A percentile compares a stretch with the other conserved stretches of the same genome.
Conservation (phyloP, 2,113 vertebrate species). For the Ochotona curzoniae region DNA sequence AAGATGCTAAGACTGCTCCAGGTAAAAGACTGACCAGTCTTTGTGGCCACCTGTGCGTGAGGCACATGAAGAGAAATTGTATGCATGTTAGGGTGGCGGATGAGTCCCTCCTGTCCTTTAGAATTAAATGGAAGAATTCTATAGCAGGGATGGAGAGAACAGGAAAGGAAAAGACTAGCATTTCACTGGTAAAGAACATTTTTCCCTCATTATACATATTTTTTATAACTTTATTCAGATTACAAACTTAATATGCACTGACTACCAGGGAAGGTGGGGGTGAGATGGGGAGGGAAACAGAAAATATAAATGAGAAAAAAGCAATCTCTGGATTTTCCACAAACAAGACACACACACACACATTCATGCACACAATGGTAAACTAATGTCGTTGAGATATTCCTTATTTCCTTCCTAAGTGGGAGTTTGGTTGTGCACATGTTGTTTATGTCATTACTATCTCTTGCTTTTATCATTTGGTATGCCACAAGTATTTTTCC, state of each 20-base stretch:
- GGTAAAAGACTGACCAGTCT: not conserved
- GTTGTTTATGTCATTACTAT: not conserved
- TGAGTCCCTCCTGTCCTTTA: not conserved
- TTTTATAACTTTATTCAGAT: slow-evolving; percentile 36
- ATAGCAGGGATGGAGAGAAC: not conserved
- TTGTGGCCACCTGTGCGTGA: not conserved
- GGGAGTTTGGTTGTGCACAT: not conserved
- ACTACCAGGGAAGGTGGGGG: not conserved
- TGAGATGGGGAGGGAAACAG: too few relatives aligned
- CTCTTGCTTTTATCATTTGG: not conserved
- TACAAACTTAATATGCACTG: not conserved
- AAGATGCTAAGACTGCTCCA: not conserved
- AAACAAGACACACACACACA: not conserved
- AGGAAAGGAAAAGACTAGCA: not conserved
- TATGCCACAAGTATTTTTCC: not conserved
- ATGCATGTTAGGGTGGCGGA: too few relatives aligned
- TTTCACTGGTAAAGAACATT: not conserved
- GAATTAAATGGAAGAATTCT: not conserved
- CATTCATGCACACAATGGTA: not conserved
- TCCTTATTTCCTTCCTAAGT: not conserved
- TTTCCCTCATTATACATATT: not conserved
- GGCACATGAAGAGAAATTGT: not conserved
- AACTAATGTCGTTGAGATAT: not conserved
- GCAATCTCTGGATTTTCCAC: not conserved
- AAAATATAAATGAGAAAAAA: not conserved